Evolutionary conservation across 2,888 invertebrate species (phyloP), one percentile per base, ranked within the genome.

Genomic region (Synanthedon andrenaeformis): DNA sequence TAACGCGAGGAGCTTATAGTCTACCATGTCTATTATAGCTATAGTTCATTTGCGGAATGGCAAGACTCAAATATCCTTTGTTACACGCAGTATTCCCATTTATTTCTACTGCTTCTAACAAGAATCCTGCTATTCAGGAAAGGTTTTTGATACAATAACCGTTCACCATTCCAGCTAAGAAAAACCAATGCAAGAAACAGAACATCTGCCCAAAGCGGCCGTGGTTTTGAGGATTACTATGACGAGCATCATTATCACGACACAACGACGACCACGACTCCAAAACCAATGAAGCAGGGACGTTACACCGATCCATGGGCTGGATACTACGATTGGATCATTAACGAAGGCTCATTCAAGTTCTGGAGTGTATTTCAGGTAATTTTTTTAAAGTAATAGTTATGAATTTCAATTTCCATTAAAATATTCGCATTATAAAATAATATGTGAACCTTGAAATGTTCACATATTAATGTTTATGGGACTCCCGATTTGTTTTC

Each of bases 281-380:
- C 76, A 5, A 82, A 82, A 59, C 82, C 88, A 41, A 85, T 91
- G 76, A 90, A 91, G 68, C 89, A 89, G 59, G 85, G 90, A 12
- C 70, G 88, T 3, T 91, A 91, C 75, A 84, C 88, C 35, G 94
- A 94, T 73, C 93, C 93, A 52, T 93, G 94, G 90, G 91, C 91
- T 42, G 93, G 93, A 0, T 95, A 95, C 78, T 95, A 95, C 70
- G 95, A 95, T 76, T 95, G 95, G 80, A 89, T 95, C 61, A 94
- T 95, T 69, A 95, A 94, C 66, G 95, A 95, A 73, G 94, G 94
- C 2, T 95, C 94, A 14, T 95, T 94, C 80, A 95, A 95, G 73
- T 95, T 95, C 79, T 95, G 95, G 95, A 94, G 95, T 42, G 93
- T 89, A 8, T 95, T 95, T 76, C 95, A 95, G 90, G 94, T 94